phyloP scores from a whole-genome alignment of 2,888 invertebrate genomes.

The Lottia gigantea region DNA sequence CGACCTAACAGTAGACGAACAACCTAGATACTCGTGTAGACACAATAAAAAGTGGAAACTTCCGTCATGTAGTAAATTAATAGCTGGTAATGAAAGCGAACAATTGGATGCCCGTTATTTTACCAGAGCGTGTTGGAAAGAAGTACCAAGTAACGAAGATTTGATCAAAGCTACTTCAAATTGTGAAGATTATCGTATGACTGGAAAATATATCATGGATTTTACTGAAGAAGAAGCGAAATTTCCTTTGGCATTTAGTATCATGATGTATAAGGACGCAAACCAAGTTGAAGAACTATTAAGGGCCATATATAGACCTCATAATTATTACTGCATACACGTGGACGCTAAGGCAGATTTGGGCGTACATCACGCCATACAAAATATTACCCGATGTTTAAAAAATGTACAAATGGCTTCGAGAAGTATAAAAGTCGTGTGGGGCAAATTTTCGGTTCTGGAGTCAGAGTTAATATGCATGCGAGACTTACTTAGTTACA shows the following conservation, averaged over 20 bases:
- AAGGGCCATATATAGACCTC: slow-evolving; percentile 16
- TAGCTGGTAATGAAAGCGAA: background rate
- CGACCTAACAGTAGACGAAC: no score
- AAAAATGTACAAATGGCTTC: slow-evolving; percentile 11
- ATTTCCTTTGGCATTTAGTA: slow-evolving; percentile 25
- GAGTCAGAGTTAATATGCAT: slow-evolving; percentile 18
- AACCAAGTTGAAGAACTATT: slow-evolving; percentile 21
- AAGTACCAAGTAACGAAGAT: background rate
- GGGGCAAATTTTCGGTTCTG: slow-evolving; percentile 14
- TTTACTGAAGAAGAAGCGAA: slow-evolving; percentile 20
- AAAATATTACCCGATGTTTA: slow-evolving; percentile 5
- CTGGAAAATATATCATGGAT: slow-evolving; percentile 7
- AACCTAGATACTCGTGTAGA: no score
- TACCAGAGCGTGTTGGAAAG: background rate
- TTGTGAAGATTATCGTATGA: background rate
- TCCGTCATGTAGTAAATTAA: background rate
- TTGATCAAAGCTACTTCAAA: background rate
- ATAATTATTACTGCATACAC: slow-evolving; percentile 19
- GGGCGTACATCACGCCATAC: background rate
- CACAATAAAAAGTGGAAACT: no score
- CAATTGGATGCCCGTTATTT: background rate
- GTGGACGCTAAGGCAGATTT: background rate
- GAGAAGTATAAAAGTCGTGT: background rate
- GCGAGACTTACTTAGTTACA: slow-evolving; percentile 11
- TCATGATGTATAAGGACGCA: slow-evolving; percentile 19